These are phyloP conservation scores for Acrocephalus arundinaceus DNA, from an alignment of 2,113 vertebrate genomes.

Conservation along the genomic window DNA sequence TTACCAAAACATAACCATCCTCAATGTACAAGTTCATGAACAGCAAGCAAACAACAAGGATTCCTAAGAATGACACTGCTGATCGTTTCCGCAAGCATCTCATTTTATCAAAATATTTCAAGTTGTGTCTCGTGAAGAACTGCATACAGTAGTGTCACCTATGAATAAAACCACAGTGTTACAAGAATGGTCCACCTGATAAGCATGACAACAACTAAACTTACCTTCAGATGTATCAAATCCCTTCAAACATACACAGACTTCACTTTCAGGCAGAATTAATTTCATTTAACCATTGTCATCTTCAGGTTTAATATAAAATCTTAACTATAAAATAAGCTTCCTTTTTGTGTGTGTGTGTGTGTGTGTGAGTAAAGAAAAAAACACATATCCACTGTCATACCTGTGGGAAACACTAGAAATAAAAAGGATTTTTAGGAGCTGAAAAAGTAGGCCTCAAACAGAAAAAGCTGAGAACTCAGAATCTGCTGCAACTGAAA, in stretches of 20 bases:
- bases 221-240: neutral
- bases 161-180: slow-evolving; percentile 35
- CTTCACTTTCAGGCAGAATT: neutral
- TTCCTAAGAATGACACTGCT: slow-evolving; percentile 90
- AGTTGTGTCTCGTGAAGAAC: slow-evolving; percentile 76
- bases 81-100: slow-evolving; percentile 95
- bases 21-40: slow-evolving; percentile 98
- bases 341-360: neutral
- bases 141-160: slow-evolving; percentile 58
- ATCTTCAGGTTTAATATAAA: neutral
- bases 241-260: neutral
- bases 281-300: neutral
- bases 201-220: neutral
- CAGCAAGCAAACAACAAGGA: slow-evolving; percentile 92
- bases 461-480: too few relatives aligned
- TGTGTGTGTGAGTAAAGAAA: neutral
- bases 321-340: neutral
- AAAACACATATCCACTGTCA: fast-evolving
- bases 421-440: too few relatives aligned
- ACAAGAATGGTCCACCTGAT: neutral
- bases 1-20: slow-evolving; percentile 94
- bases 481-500: too few relatives aligned
- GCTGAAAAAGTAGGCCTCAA: too few relatives aligned
- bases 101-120: slow-evolving; percentile 95
- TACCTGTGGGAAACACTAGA: too few relatives aligned